Base-by-base conservation (phyloP, 1,140 invertebrate species). In the Babylonia areolata region DNA sequence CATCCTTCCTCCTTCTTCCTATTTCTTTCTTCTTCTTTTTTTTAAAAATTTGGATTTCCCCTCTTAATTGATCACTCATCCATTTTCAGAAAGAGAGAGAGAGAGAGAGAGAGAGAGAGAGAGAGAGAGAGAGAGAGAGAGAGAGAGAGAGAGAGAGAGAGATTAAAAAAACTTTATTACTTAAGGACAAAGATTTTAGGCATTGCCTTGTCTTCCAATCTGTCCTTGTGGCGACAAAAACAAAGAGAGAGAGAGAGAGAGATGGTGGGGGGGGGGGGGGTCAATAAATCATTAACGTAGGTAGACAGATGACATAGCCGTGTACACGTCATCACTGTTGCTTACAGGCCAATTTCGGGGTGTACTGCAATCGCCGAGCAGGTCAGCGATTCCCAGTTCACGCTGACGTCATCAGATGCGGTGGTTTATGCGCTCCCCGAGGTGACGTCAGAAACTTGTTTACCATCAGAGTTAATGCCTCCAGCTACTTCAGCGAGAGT, bases 381-480 rank as follows among this genome's bases (percentile, higher is more conserved):
- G 75, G 69, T 40, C 82, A 84, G 31, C 35, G 82, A 28, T 84
- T 73, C 31, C 82, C 82, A 1, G 82, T 84, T 5, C 82, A 84
- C 33, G 35, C 23, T 73, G 82, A 84, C 69, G 82, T 84, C 82
- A 73, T 17, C 20, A 40, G 39, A 31, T 84, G 82, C 64, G n/a
- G 69, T n/a, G 82, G 82, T 3, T 46, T 84, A 31, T 84, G 82
- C 69, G 64, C 31, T 2, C 64, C 82, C 40, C 35, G 33, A 20
- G 42, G n/a, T 42, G 40, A 84, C 82, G 58, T 73, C 39, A 35
- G 40, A 31, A 39, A 75, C 33, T 1, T 84, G 12, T 84, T 84
- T 37, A 73, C 33, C 46, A 73, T 84, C 20, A 17, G 69, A 28
- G 82, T 75, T 23, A 84, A 73, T 35, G 82, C 82, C 64, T 42